Conservation (phyloP, 2,113 vertebrate genomes). For the Turnix velox region DNA sequence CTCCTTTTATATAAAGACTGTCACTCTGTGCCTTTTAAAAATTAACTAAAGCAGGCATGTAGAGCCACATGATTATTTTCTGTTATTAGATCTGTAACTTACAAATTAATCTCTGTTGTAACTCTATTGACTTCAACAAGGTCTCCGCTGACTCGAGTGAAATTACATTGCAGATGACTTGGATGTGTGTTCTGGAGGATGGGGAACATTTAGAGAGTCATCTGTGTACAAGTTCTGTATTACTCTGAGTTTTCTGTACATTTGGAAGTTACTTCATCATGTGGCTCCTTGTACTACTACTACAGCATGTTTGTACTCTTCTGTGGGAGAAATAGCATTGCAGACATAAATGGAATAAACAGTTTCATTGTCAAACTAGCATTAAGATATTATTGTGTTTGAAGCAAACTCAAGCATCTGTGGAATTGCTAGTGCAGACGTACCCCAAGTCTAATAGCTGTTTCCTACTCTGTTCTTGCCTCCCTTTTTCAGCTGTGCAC, state of each 20-base stretch:
- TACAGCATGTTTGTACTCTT: not conserved
- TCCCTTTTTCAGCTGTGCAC: not conserved
- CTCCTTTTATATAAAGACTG: not conserved
- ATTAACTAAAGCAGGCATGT: not conserved
- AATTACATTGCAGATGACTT: not conserved
- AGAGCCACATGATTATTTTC: slow-evolving; percentile 31
- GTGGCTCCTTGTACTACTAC: not conserved
- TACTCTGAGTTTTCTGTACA: not conserved
- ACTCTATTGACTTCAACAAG: not conserved
- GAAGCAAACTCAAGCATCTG: not conserved
- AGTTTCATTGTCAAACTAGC: accelerated
- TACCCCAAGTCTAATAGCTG: not conserved
- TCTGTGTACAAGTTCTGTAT: not conserved
- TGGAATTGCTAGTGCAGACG: not conserved
- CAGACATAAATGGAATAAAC: not conserved
- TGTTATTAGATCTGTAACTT: slow-evolving; percentile 23
- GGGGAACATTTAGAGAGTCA: not conserved
- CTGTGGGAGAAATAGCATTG: not conserved
- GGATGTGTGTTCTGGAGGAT: not conserved
- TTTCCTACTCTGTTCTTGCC: not conserved
- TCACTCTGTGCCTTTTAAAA: slow-evolving; percentile 13
- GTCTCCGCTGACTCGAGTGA: not conserved
- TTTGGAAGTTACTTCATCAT: not conserved
- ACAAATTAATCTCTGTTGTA: slow-evolving; percentile 18
- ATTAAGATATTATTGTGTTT: not conserved